These are phyloP conservation scores for Drosophila leonis DNA, from an alignment of 2,888 invertebrate genomes.

Conservation along the genomic window DNA sequence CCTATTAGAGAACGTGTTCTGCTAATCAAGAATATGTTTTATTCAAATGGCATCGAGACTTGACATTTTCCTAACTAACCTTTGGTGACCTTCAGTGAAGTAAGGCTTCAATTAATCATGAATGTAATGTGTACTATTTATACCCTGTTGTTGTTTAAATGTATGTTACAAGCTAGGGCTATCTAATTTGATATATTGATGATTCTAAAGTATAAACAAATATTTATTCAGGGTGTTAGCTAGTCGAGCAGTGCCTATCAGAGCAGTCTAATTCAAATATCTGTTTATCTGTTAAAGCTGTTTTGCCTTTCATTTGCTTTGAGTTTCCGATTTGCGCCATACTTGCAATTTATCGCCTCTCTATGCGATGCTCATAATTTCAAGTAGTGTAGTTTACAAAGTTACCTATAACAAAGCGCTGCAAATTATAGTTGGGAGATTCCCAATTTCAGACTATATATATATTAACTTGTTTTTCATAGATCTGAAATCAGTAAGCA, in stretches of 20 bases:
- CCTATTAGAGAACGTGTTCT: background rate
- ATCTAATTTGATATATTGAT: background rate
- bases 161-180: background rate
- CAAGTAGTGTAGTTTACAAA: background rate
- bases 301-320: background rate
- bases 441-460: background rate
- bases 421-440: background rate
- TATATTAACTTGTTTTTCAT: constrained; percentile 9
- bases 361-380: background rate
- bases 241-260: background rate
- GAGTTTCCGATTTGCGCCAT: no score
- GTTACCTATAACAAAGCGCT: background rate
- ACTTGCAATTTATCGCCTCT: background rate
- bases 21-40: constrained; percentile 3
- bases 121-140: background rate
- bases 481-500: constrained; percentile 24
- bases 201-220: background rate
- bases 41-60: constrained; percentile 6
- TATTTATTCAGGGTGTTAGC: background rate
- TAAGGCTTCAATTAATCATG: background rate
- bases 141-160: background rate
- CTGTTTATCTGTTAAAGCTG: background rate
- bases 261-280: no score
- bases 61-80: constrained; percentile 2
- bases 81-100: background rate